Evolutionary conservation across 2,888 invertebrate species (phyloP), one percentile per base, ranked within the genome.

Genomic region (Maniola hyperantus): DNA sequence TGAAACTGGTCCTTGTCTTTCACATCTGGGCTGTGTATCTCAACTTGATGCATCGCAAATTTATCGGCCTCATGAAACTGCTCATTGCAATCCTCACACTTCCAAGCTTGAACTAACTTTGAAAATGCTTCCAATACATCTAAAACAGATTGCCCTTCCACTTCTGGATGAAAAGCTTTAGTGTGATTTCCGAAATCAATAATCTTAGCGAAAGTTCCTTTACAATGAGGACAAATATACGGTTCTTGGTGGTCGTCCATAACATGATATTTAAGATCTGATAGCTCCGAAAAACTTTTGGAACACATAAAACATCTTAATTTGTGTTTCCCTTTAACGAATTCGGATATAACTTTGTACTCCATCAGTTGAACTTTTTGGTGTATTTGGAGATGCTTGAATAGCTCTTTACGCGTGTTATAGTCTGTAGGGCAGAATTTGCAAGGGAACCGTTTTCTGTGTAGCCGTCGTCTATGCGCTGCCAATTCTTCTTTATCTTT

Each of bases 351-450:
- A 1, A 88, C 88, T 83, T 91, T 91, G 73, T 87, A 91, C 70
- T 92, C 91, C 78, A 84, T 89, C n/a, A 91, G 69, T 66, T 92
- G 92, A 0, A 91, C 89, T 76, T 88, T 89, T 71, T 90, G 91
- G 70, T 92, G 92, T 48, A 85, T 79, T 72, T 87, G 87, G 26
- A 92, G 74, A 76, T 92, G 92, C 76, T 87, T 88, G 71, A 91
- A 89, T 2, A 92, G 76, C 64, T 89, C 88, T 70, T 91, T 91
- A 0, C 87, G 77, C 0, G 88, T 89, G 66, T 85, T 80, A 59
- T 91, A 91, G 71, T 91, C 89, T n/a, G 90, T 90, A 0, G 92
- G 92, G 65, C 92, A 92, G 69, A 92, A 91, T 75, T 92, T 92
- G 70, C 92, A 92, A 0, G 88, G 85, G 66, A 88, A 91, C 65